Evolutionary conservation across 2,797 vertebrate genomes (phyloP).

Genomic region (Squalus acanthias): DNA sequence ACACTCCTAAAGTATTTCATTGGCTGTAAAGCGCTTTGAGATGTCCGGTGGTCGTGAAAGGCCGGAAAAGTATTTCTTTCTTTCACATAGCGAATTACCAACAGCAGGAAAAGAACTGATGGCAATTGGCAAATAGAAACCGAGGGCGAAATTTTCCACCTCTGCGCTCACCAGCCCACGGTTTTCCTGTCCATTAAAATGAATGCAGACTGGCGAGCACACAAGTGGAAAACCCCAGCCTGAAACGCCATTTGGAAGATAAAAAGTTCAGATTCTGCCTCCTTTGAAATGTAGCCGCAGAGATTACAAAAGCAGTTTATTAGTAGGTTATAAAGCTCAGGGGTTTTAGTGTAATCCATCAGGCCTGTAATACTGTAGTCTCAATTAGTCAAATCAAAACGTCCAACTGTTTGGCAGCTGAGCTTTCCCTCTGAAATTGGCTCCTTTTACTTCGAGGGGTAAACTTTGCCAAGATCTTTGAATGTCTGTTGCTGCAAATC

Average conservation of each 20-base stretch:
- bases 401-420: neutral
- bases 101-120: neutral
- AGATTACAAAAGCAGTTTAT: neutral
- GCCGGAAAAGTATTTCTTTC: too few relatives aligned
- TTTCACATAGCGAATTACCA: neutral
- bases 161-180: neutral
- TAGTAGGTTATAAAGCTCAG: neutral
- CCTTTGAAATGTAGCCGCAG: neutral
- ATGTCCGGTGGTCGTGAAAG: too few relatives aligned
- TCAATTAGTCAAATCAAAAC: neutral
- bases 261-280: neutral
- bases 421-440: neutral
- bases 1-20: too few relatives aligned
- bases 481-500: neutral
- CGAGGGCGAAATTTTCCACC: neutral
- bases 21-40: too few relatives aligned
- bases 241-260: neutral
- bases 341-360: neutral
- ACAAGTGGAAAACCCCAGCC: neutral
- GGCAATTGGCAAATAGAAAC: neutral
- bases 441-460: neutral
- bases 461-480: neutral
- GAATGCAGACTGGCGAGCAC: neutral
- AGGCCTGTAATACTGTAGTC: neutral
- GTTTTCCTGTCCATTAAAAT: neutral